Evolutionary conservation across 2,888 invertebrate species (phyloP), one percentile per base, ranked within the genome.

Genomic region (Torymus aiolomorphi): DNA sequence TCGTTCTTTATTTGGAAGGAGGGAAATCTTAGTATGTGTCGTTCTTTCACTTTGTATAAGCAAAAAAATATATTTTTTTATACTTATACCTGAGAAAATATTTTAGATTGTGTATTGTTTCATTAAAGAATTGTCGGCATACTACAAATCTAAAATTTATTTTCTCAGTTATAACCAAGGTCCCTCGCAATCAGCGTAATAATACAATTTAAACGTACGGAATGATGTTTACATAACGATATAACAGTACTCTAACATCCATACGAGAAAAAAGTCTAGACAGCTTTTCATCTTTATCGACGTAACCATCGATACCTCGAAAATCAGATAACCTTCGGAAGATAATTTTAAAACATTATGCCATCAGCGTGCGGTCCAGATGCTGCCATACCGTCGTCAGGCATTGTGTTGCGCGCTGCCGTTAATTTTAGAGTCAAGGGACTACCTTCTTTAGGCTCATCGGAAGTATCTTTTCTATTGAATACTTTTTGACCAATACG

Each of bases 381-480:
- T 78, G 78, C 78, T 78, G 77, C 56, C 8, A 12, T 31, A 31
- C 66, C 59, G 24, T 20, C 20, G 61, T 62, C 65, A 62, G 70
- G 57, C 70, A 79, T 75, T 75, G 79, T 79, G 42, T 73, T 31
- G 52, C 59, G n/a, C 16, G 59, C 31, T 11, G 2, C 16, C 13
- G 24, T 74, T 78, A 78, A 67, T 62, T 73, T 78, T 78, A 78
- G 73, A 70, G 63, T 20, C 63, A 11, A 54, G 76, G 70, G 69
- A 76, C 56, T 62, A 42, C 51, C 61, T 13, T 2, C 24, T 18
- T 59, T 52, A 59, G 75, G 59, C 75, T 57, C 66, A 51, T 49
- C n/a, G 31, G 31, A 31, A 31, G 31, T 31, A 31, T 65, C 42
- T 11, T 20, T 20, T 20, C 61, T 61, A 61, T 61, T 24, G 12